These are phyloP conservation scores for Sinocyclocheilus rhinocerous DNA, from an alignment of 2,113 vertebrate species.

Conservation along the genomic window DNA sequence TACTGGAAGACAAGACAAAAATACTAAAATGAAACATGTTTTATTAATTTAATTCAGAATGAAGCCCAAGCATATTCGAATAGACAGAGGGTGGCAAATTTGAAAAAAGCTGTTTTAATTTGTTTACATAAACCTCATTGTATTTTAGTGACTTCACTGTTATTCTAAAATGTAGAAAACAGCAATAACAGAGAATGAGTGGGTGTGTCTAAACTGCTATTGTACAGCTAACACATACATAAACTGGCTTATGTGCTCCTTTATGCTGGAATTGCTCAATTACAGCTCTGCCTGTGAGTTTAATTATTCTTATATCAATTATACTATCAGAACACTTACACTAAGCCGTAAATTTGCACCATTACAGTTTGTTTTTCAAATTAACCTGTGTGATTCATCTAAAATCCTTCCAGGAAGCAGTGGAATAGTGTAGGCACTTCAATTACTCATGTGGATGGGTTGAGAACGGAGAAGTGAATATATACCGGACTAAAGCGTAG, in stretches of 20 bases:
- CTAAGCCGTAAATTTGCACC: neutral
- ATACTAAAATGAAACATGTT: no score
- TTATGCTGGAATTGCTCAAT: neutral
- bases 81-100: neutral
- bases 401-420: neutral
- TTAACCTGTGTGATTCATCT: constrained; percentile 19
- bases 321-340: neutral
- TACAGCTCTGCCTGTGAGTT: neutral
- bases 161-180: neutral
- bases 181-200: neutral
- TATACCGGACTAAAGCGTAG: neutral
- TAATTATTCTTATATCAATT: constrained; percentile 2
- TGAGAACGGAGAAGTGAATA: neutral
- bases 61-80: no score
- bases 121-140: neutral
- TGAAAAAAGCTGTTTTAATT: neutral
- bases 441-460: neutral
- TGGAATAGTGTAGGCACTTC: neutral
- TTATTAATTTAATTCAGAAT: no score
- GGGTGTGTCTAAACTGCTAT: neutral
- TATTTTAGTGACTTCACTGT: neutral
- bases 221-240: neutral
- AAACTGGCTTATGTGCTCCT: neutral
- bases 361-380: neutral
- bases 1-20: no score